These are phyloP conservation scores for Chloroceryle amazona DNA, from an alignment of 2,797 vertebrate species.

Conservation along the genomic window DNA sequence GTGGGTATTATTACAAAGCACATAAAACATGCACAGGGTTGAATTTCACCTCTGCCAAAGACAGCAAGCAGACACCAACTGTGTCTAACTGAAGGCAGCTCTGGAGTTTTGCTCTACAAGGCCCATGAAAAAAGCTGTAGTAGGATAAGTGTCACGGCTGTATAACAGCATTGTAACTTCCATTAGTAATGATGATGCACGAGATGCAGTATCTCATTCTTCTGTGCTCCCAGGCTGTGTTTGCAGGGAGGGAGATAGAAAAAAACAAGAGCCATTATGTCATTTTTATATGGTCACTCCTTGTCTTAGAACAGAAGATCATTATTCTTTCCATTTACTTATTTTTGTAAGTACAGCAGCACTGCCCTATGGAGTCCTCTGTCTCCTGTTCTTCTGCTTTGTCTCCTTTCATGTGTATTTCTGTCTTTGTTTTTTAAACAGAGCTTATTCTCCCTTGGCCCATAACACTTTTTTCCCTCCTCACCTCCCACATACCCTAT, in stretches of 20 bases:
- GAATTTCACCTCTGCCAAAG: conserved; percentile 9
- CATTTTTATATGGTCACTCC: neutral
- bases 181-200: neutral
- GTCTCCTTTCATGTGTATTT: neutral
- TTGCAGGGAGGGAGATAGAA: neutral
- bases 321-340: neutral
- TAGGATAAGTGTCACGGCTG: neutral
- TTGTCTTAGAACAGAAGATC: neutral
- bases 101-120: neutral
- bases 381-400: neutral
- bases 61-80: neutral
- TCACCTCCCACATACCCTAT: neutral
- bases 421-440: neutral
- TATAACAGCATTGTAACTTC: neutral
- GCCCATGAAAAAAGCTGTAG: neutral
- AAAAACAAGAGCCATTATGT: neutral
- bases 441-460: neutral
- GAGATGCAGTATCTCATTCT: neutral
- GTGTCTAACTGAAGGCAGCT: neutral
- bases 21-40: neutral
- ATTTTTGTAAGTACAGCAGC: neutral
- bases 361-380: neutral
- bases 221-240: neutral
- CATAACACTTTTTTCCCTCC: neutral
- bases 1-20: neutral